phyloP scores from a whole-genome alignment of 2,888 invertebrate genomes.

The Euzetes globulus region DNA sequence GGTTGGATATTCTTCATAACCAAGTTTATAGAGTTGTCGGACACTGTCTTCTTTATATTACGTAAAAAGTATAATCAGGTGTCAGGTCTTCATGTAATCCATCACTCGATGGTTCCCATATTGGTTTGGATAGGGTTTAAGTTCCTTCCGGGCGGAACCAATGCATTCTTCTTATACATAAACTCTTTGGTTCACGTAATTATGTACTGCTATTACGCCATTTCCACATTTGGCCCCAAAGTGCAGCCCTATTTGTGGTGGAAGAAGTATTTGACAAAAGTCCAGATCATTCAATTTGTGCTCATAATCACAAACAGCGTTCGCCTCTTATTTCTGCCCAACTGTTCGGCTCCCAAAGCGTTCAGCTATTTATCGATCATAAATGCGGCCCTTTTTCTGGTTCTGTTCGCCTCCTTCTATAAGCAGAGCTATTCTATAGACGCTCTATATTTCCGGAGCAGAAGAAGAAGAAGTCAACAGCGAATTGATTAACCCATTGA shows the following conservation, averaged over 20 bases:
- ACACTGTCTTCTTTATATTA: conserved; percentile 38
- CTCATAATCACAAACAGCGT: conserved; percentile 37
- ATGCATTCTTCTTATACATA: conserved; percentile 41
- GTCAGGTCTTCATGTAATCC: conserved; percentile 40
- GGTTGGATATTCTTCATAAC: conserved; percentile 17
- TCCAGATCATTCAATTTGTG: conserved; percentile 41
- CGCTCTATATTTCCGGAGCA: too few relatives aligned
- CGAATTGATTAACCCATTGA: not conserved
- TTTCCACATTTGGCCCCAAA: conserved; percentile 39
- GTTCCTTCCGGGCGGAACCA: conserved; percentile 40
- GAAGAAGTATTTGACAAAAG: conserved; percentile 42
- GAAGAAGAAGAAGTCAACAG: too few relatives aligned
- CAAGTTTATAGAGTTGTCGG: conserved; percentile 9
- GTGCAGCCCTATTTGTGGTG: conserved; percentile 42
- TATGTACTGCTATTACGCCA: conserved; percentile 38
- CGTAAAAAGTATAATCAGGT: conserved; percentile 40
- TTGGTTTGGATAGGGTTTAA: conserved; percentile 38
- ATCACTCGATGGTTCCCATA: conserved; percentile 39
- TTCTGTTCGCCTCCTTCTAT: conserved; percentile 34
- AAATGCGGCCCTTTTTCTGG: conserved; percentile 31
- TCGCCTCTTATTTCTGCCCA: conserved; percentile 14
- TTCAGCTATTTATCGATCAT: conserved; percentile 26
- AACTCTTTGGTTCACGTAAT: conserved; percentile 41
- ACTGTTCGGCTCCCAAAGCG: conserved; percentile 27
- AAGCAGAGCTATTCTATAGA: conserved; percentile 8